Conservation (phyloP, 2,888 invertebrate species). For the Epiblema foenella region DNA sequence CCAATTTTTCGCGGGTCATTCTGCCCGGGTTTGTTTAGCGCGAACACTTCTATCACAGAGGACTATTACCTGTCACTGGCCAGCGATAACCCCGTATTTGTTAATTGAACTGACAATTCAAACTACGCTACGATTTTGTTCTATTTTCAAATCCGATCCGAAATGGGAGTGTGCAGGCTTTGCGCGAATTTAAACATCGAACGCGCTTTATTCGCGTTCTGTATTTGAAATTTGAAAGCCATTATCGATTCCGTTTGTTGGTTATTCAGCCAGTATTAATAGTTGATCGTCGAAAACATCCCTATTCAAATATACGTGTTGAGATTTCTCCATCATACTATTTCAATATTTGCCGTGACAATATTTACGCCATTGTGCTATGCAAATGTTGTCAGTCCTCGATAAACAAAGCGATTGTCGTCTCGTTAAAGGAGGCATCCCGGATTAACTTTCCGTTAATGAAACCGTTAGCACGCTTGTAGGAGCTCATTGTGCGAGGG, state of each 20-base stretch:
- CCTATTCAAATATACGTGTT: conserved; percentile 45
- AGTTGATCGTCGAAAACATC: conserved; percentile 52
- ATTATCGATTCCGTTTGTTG: conserved; percentile 22
- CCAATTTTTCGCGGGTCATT: conserved; percentile 42
- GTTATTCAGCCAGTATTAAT: conserved; percentile 16
- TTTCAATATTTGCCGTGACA: conserved; percentile 65
- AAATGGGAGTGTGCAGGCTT: conserved; percentile 30
- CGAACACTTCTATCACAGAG: conserved; percentile 53
- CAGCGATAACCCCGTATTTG: conserved; percentile 61
- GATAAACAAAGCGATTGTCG: conserved; percentile 60
- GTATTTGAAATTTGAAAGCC: conserved; percentile 24
- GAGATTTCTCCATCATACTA: conserved; percentile 62
- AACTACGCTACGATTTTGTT: conserved; percentile 56
- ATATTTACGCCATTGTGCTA: conserved; percentile 64
- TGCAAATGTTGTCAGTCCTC: conserved; percentile 64
- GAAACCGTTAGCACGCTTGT: conserved; percentile 46
- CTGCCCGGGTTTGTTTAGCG: conserved; percentile 47
- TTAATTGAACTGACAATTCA: conserved; percentile 69
- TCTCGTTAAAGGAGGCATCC: conserved; percentile 48
- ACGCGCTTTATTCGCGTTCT: conserved; percentile 18
- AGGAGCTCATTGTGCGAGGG: conserved; percentile 43
- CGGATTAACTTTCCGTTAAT: conserved; percentile 59
- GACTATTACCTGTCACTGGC: conserved; percentile 64
- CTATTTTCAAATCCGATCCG: conserved; percentile 56
- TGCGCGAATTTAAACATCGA: conserved; percentile 33